Base-by-base conservation (phyloP, 2,113 vertebrate species). In the Charadrius vociferus region DNA sequence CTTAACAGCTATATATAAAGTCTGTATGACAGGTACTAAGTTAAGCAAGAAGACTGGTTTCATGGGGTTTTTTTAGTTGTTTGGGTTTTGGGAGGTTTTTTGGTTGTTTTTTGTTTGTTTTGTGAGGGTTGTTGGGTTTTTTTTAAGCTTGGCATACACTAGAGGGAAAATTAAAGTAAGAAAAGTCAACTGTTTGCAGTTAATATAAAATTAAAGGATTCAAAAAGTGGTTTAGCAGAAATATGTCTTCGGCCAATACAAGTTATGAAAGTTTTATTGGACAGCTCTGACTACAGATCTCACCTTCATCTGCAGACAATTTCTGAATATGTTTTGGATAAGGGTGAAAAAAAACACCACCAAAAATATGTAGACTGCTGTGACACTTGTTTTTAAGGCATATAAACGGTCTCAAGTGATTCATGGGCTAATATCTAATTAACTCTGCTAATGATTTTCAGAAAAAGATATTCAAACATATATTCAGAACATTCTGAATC, bases 401-500 rank as follows among this genome's bases (percentile, higher is more conserved):
- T 88, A 89, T 75, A 95, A 94, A 91, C 81, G 37, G 43, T 89
- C 67, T 85, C 84, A 89, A 56, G 55, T 66, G 88, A 91, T 55
- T 86, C 74, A 30, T 24, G 86, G 41, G 37, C 56, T 92, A 88
- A 85, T 18, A 21, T 86, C 88, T 90, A 90, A 90, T 93, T 96
- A 94, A 59, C 95, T 88, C 93, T 88, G 68, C 65, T 93, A 95
- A 93, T 29, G 43, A 71, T 63, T 90, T 96, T 92, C 89, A 94
- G 82, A 95, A 93, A 94, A 75, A 96, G 9, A n/a, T 37, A 90
- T 80, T 86, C 37, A 67, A 83, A 95, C 89, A 91, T 52, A 63
- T 79, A 94, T 95, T 94, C 85, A 93, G 88, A 84, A 72, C 55
- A 36, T 80, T 55, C 61, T 84, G 80, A 88, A 78, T 63, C 52